Evolutionary conservation across 2,113 vertebrate species (phyloP).

Genomic region (Chaetorhynchus papuensis): DNA sequence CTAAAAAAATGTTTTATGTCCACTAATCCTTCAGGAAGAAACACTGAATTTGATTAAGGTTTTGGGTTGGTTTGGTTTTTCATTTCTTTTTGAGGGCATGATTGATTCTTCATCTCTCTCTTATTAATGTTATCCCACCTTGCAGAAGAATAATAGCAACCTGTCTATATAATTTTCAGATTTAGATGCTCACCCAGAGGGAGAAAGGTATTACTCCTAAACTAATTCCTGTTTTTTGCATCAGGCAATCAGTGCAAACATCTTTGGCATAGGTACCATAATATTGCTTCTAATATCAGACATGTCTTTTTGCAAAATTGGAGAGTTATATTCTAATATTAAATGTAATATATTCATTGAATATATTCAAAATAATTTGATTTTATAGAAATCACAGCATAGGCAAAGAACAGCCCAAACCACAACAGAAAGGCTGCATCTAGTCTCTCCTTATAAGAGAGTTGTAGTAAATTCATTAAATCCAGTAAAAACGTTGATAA

Average conservation of each 20-base stretch:
- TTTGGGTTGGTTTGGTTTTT: neutral
- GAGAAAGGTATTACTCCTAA: neutral
- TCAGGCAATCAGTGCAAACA: neutral
- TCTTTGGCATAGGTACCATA: neutral
- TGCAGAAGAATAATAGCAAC: neutral
- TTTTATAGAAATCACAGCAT: neutral
- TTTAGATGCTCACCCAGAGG: neutral
- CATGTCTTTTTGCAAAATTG: neutral
- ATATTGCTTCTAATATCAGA: neutral
- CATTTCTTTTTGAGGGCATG: neutral
- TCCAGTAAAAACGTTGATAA: neutral
- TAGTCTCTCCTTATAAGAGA: neutral
- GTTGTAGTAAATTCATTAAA: neutral
- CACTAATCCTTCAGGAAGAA: neutral
- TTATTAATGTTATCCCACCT: neutral
- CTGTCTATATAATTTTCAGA: neutral
- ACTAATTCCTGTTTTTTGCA: neutral
- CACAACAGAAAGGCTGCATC: neutral
- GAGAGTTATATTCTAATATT: neutral
- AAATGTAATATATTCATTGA: neutral
- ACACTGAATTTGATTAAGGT: neutral
- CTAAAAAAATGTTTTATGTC: neutral
- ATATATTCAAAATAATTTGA: neutral
- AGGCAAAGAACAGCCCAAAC: neutral
- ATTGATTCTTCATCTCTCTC: neutral